Evolutionary conservation across 2,113 vertebrate genomes (phyloP).

Genomic region (Festucalex cinctus): DNA sequence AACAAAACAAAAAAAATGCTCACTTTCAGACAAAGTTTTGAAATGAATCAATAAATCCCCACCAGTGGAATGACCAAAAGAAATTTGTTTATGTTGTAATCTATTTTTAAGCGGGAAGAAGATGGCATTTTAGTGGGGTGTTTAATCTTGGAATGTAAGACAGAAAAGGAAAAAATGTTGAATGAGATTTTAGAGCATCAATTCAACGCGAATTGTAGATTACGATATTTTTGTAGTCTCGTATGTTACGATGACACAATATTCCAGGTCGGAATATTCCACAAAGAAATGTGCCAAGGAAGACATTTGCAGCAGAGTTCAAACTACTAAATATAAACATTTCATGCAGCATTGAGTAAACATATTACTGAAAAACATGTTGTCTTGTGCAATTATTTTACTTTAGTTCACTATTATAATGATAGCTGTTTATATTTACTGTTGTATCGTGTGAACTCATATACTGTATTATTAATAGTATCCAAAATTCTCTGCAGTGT

Average conservation of each 20-base stretch:
- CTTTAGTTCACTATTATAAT: conserved; percentile 29
- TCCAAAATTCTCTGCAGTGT: conserved; percentile 34
- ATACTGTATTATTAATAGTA: conserved; percentile 25
- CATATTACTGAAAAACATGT: conserved; percentile 34
- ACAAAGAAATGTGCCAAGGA: conserved; percentile 18
- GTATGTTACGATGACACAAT: background rate
- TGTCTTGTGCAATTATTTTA: conserved; percentile 50
- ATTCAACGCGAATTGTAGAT: conserved; percentile 19
- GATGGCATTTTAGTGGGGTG: conserved; percentile 7
- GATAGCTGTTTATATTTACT: conserved; percentile 29
- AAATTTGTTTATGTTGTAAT: background rate
- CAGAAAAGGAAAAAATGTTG: conserved; percentile 18
- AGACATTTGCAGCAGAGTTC: conserved; percentile 9
- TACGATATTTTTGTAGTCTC: conserved; percentile 36
- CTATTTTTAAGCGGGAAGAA: background rate
- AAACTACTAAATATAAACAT: conserved; percentile 40
- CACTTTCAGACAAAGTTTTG: background rate
- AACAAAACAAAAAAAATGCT: no score
- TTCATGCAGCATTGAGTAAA: conserved; percentile 41
- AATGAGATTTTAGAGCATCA: conserved; percentile 28
- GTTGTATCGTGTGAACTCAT: conserved; percentile 47
- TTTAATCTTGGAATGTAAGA: conserved; percentile 42
- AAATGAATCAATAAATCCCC: background rate
- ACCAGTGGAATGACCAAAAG: background rate
- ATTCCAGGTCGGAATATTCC: conserved; percentile 6